Conservation (phyloP, 1,140 invertebrate genomes). For the Magallana angulata region DNA sequence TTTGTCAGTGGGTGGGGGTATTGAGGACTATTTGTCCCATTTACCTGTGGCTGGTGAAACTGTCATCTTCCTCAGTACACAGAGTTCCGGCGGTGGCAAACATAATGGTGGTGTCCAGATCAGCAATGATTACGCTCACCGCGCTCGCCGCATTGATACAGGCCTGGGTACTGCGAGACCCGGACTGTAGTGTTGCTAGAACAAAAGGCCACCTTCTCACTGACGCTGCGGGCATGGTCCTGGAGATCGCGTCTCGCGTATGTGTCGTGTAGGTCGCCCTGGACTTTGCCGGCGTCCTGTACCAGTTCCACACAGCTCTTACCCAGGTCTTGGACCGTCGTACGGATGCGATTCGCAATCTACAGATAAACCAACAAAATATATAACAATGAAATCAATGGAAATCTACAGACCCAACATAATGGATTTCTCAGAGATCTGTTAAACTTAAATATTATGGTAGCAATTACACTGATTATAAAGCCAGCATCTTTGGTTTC, state of each 20-base stretch:
- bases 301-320: slow-evolving; percentile 89
- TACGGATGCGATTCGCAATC: slow-evolving; percentile 87
- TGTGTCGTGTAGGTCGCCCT: slow-evolving; percentile 86
- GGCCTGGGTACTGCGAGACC: slow-evolving; percentile 95
- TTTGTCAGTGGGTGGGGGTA: too few species aligned
- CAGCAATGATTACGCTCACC: slow-evolving; percentile 97
- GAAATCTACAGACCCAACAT: not conserved
- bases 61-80: slow-evolving; percentile 94
- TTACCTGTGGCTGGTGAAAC: slow-evolving; percentile 85
- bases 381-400: too few species aligned
- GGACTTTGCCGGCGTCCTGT: slow-evolving; percentile 87
- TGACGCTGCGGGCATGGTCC: slow-evolving; percentile 84
- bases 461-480: too few species aligned
- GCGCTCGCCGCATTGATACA: slow-evolving; percentile 99
- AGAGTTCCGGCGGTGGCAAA: slow-evolving; percentile 99
- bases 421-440: too few species aligned
- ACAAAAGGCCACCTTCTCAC: slow-evolving; percentile 82
- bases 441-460: too few species aligned
- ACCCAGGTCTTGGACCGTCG: slow-evolving; percentile 91
- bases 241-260: slow-evolving; percentile 90
- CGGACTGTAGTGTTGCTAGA: slow-evolving; percentile 92
- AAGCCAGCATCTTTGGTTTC: too few species aligned
- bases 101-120: slow-evolving; percentile 99
- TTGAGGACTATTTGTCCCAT: too few species aligned
- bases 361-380: slow-evolving; percentile 47